Percentiles rank a stretch among this genome's conserved stretches.
phyloP scores from a whole-genome alignment of 2,113 vertebrate genomes.

The Channa maculata region DNA sequence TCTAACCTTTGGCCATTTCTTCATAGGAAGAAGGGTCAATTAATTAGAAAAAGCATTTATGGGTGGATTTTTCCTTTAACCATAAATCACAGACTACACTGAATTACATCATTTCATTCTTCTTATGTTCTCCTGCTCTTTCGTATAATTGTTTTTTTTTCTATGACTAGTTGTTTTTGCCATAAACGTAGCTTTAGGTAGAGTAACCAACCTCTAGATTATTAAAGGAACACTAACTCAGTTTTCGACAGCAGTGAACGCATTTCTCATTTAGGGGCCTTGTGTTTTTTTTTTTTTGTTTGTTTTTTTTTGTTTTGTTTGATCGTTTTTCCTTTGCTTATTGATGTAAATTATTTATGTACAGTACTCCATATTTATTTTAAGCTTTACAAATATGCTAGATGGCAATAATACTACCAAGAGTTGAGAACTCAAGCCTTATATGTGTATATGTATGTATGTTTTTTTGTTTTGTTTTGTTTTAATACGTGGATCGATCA shows the following conservation, averaged over 20 bases:
- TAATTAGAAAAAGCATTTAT: not conserved
- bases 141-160: constrained; percentile 40
- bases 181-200: constrained; percentile 63
- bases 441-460: constrained; percentile 82
- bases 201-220: constrained; percentile 51
- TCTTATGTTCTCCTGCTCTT: constrained; percentile 39
- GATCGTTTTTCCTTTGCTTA: constrained; percentile 39
- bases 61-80: constrained; percentile 52
- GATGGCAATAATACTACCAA: constrained; percentile 87
- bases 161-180: constrained; percentile 31
- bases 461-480: constrained; percentile 56
- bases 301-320: constrained; percentile 30
- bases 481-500: constrained; percentile 63
- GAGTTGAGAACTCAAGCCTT: constrained; percentile 86
- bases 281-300: constrained; percentile 57
- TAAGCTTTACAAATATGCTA: constrained; percentile 84
- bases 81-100: constrained; percentile 16
- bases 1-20: too few relatives aligned
- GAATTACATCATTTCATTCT: constrained; percentile 4
- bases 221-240: constrained; percentile 66
- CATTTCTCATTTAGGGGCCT: constrained; percentile 78
- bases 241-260: constrained; percentile 46
- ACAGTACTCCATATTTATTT: constrained; percentile 87
- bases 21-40: too few relatives aligned
- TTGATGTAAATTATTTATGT: constrained; percentile 85